Base-by-base conservation (phyloP, 2,113 vertebrate species). In the Ifrita kowaldi region DNA sequence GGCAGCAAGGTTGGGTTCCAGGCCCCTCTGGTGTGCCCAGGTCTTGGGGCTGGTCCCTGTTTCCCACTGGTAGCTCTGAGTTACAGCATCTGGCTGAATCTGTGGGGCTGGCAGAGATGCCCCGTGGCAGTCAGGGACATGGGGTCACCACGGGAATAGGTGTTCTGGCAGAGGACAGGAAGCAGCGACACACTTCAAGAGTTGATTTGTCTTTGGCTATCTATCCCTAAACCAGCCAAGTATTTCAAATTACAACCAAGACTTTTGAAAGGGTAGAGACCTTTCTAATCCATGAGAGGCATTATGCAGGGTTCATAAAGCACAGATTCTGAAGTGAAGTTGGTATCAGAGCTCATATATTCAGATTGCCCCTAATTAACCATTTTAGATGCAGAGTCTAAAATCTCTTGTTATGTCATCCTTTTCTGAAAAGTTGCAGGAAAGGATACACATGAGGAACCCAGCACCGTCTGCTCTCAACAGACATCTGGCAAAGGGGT, bases 401-500 rank as follows among this genome's bases (percentile, higher is more conserved):
- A 96, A 97, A 47, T 46, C 68, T 89, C 63, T 78, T 83, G 39
- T 65, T 96, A 9, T 47, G 30, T 67, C 95, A 82, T 76, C 37
- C 20, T 10, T 79, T 91, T 94, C 89, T 76, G 93, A 95, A 95
- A 90, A 82, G 90, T 84, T 92, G 70, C 41, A 15, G 93, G 94
- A 96, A 97, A 88, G 80, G 84, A 94, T 67, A 90, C 7, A 11
- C 56, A 52, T 49, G 73, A 28, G 35, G 88, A 97, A 41, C 57
- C 9, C 44, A 89, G 93, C 60, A 39, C 78, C 91, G 32, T 78
- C 92, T 95, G 84, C 83, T 62, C 91, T 86, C 90, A 95, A 81
- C 49, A 95, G 94, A 97, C 91, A 30, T 92, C 96, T 97, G 97
- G 97, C 96, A 91, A 95, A 97, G 93, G 96, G 95, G 77, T 96